A percentile compares a stretch with the other conserved stretches of the same genome.
These are phyloP conservation scores for Drosophila repletoides DNA, from an alignment of 1,140 invertebrate species.

Conservation along the genomic window DNA sequence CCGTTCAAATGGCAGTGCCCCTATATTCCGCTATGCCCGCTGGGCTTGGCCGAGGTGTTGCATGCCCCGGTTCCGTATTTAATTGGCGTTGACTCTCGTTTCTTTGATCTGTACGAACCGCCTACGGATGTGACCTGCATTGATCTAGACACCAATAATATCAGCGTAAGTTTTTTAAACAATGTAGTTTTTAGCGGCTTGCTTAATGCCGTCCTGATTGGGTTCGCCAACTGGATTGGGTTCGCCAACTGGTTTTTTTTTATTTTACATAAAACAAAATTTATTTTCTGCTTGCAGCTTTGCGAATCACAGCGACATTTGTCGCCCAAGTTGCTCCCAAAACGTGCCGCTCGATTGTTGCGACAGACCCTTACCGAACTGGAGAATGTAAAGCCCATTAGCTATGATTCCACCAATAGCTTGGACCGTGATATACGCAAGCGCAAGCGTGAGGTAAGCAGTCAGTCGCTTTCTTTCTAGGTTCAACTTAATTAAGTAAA, in stretches of 20 bases:
- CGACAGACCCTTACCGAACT: slow-evolving; percentile 88
- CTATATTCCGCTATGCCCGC: slow-evolving; percentile 98
- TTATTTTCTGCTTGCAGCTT: slow-evolving; percentile 86
- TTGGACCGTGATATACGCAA: slow-evolving; percentile 85
- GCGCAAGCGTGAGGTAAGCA: slow-evolving; percentile 83
- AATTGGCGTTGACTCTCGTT: slow-evolving; percentile 97
- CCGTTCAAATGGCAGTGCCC: slow-evolving; percentile 99
- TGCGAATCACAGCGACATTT: slow-evolving; percentile 94
- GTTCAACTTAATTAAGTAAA: neutral
- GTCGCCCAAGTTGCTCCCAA: slow-evolving; percentile 93
- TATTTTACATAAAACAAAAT: too few species aligned
- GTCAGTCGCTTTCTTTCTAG: slow-evolving; percentile 39
- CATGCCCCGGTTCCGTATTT: slow-evolving; percentile 98
- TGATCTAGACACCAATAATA: slow-evolving; percentile 98
- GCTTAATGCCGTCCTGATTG: too few species aligned
- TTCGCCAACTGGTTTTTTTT: too few species aligned
- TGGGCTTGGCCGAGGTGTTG: slow-evolving; percentile 93
- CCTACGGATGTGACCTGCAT: slow-evolving; percentile 98
- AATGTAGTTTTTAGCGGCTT: too few species aligned
- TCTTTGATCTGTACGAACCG: slow-evolving; percentile 98
- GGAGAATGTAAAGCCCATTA: slow-evolving; percentile 82
- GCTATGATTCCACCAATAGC: slow-evolving; percentile 84
- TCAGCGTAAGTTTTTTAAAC: slow-evolving; percentile 86
- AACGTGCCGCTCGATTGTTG: slow-evolving; percentile 91
- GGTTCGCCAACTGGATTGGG: too few species aligned